phyloP scores from a whole-genome alignment of 1,140 invertebrate species.

The Telenomus remus region DNA sequence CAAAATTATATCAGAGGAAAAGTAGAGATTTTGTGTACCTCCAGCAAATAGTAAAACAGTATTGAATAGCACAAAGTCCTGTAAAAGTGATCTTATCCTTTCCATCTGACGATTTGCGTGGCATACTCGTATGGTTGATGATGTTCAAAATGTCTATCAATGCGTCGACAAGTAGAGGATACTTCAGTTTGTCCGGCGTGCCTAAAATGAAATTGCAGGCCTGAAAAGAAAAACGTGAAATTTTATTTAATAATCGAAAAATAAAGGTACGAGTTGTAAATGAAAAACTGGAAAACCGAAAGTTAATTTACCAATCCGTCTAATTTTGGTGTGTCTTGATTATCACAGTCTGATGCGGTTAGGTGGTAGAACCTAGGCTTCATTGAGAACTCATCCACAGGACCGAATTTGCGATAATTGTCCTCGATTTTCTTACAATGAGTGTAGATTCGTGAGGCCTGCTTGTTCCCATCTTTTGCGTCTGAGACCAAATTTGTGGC shows the following conservation, averaged over 20 bases:
- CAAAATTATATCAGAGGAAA: too few relatives aligned
- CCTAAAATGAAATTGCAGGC: conserved; percentile 95
- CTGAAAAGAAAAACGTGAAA: conserved; percentile 61
- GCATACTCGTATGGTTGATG: conserved; percentile 78
- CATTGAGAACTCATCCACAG: conserved; percentile 85
- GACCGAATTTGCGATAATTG: conserved; percentile 84
- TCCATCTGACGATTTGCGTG: conserved; percentile 71
- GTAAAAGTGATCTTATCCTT: conserved; percentile 79
- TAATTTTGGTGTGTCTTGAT: conserved; percentile 88
- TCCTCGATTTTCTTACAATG: conserved; percentile 88
- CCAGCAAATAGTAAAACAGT: conserved; percentile 93
- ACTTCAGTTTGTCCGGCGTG: conserved; percentile 92
- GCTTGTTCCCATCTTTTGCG: conserved; percentile 76
- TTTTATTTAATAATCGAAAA: too few relatives aligned
- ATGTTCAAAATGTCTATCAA: conserved; percentile 87
- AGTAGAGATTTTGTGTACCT: conserved; percentile 73
- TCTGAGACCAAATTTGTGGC: conserved; percentile 78
- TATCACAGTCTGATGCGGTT: conserved; percentile 84
- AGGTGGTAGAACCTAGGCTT: conserved; percentile 91
- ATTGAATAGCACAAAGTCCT: conserved; percentile 89
- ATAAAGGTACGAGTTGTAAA: too few relatives aligned
- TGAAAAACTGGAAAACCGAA: too few relatives aligned
- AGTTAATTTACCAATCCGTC: conserved; percentile 84
- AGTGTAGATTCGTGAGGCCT: conserved; percentile 81
- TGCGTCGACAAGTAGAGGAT: conserved; percentile 89